Evolutionary conservation across 1,140 invertebrate genomes (phyloP).

Genomic region (Ganaspis sp.): DNA sequence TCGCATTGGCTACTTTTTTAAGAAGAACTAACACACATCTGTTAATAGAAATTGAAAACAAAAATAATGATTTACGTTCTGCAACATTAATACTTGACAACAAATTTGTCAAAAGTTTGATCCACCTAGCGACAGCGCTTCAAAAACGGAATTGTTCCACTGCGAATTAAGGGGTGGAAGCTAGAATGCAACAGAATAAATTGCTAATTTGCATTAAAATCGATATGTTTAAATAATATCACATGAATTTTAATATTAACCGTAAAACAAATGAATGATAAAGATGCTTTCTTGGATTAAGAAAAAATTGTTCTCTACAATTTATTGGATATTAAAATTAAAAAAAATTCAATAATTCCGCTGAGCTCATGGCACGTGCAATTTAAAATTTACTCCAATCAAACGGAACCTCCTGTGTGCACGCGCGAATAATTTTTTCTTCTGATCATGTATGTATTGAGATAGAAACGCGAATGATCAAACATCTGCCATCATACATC

Average conservation of each 20-base stretch:
- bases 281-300: not conserved
- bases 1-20: not conserved
- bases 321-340: not conserved
- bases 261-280: not conserved
- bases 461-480: not conserved
- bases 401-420: not conserved
- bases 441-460: not conserved
- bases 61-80: not conserved
- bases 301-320: not conserved
- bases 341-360: not conserved
- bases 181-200: not conserved
- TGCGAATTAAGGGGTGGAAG: conserved; percentile 22
- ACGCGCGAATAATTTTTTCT: conserved; percentile 1
- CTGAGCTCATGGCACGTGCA: conserved; percentile 18
- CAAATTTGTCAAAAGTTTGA: conserved; percentile 17
- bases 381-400: not conserved
- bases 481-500: not conserved
- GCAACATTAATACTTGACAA: not conserved
- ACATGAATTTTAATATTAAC: not conserved
- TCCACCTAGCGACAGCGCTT: conserved; percentile 24
- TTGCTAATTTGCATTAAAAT: not conserved
- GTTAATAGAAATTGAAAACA: not conserved
- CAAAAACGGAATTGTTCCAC: conserved; percentile 28
- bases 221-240: too few relatives aligned
- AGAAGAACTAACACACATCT: not conserved